Evolutionary conservation across 2,797 vertebrate genomes (phyloP).

Genomic region (Mormyrops boulengeri): DNA sequence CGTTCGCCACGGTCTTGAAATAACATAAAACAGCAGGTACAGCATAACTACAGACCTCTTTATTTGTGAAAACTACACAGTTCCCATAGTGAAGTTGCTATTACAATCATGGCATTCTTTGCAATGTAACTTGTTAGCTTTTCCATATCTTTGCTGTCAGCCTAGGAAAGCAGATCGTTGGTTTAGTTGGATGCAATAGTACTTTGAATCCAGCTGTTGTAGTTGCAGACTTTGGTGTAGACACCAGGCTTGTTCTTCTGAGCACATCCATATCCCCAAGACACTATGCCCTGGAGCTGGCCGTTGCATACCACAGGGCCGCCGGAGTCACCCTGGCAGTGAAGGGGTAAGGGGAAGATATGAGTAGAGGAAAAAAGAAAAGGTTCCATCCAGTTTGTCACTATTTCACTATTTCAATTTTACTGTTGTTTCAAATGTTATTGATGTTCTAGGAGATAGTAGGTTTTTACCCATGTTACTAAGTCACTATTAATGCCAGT

Average conservation of each 20-base stretch:
- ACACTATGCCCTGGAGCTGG: conserved; percentile 66
- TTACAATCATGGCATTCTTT: background rate
- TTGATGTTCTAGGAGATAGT: background rate
- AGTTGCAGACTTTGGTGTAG: conserved; percentile 68
- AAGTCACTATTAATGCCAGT: background rate
- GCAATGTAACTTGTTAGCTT: background rate
- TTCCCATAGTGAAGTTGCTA: background rate
- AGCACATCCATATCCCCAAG: conserved; percentile 70
- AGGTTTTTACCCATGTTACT: background rate
- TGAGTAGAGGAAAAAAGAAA: background rate
- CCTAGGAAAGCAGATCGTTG: background rate
- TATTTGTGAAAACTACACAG: background rate
- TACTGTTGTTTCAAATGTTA: background rate
- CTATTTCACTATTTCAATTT: background rate
- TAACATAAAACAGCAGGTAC: background rate
- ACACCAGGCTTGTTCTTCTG: conserved; percentile 60
- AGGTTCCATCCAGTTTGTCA: background rate
- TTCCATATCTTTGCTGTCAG: background rate
- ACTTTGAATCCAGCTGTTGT: conserved; percentile 55
- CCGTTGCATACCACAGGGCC: conserved; percentile 64
- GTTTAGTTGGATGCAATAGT: conserved; percentile 60
- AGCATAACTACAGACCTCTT: background rate
- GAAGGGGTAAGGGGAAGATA: background rate
- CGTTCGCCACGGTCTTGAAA: background rate
- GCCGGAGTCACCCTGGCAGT: conserved; percentile 63